Evolutionary conservation across 2,113 vertebrate species (phyloP), one percentile per base, ranked within the genome.

Genomic region (Paramisgurnus dabryanus): DNA sequence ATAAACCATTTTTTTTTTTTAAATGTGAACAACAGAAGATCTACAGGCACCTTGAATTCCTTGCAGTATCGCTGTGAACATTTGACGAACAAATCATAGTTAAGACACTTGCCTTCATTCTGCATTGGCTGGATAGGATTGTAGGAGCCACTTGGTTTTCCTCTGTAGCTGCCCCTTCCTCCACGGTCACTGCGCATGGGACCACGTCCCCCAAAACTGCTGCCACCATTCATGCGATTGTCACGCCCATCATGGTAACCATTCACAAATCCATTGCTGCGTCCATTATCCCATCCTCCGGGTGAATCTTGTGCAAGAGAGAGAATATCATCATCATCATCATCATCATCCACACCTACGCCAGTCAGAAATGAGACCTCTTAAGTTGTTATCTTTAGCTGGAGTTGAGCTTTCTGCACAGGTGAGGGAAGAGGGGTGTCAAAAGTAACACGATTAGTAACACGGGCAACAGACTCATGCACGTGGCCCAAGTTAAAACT

Each of bases 251-350:
- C 93, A 0, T 93, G 89, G 79, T 88, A 95, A 71, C 94, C 94
- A 43, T 95, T 95, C 0, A 93, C 90, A 72, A 93, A 95, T 84
- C 88, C 89, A 81, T 93, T 94, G 87, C 90, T 91, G 82, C 93
- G 92, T 13, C 71, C 79, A 9, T 80, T 88, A 4, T 91, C 92
- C 93, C 93, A 95, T 7, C 88, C 90, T 15, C 76, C 90, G 40
- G 85, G 71, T 47, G 81, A 87, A 66, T 93, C 92, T 95, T 77
- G 84, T 55, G 39, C 5, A 7, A 79, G 70, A 17, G 78, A 63
- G 47, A 58, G 34, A 65, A 22, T n/a, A 45, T 15, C 0, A 1
- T 3, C 27, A 64, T 58, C 73, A 7, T 50, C 12, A 17, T 39
- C 9, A 15, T 47, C 45, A 47, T 8, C 2, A 10, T 7, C 27